phyloP scores from a whole-genome alignment of 2,113 vertebrate genomes.

The Malurus elegans region DNA sequence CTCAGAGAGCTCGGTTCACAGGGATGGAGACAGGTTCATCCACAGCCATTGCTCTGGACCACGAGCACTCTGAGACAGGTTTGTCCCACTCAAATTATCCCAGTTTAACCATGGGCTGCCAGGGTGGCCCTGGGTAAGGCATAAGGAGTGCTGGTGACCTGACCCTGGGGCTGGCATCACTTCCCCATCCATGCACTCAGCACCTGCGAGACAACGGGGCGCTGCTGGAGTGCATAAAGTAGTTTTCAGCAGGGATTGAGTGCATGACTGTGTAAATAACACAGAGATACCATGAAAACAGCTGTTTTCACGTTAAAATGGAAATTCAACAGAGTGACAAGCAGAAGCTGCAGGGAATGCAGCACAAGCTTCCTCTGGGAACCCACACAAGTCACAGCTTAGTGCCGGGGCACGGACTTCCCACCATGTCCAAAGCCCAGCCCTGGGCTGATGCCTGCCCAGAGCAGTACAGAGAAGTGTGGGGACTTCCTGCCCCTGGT shows the following conservation, averaged over 20 bases:
- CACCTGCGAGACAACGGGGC: background rate
- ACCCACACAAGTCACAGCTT: background rate
- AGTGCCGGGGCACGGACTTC: background rate
- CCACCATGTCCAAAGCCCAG: background rate
- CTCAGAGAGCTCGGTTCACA: background rate
- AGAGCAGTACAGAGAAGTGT: rapidly evolving
- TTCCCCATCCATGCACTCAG: rapidly evolving
- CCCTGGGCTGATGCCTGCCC: background rate
- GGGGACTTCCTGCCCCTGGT: background rate
- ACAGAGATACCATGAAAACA: slow-evolving; percentile 62
- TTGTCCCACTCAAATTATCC: background rate
- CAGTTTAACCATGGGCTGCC: background rate
- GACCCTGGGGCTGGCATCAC: background rate
- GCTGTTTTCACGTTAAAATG: slow-evolving; percentile 59
- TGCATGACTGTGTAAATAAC: slow-evolving; percentile 59
- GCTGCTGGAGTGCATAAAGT: background rate
- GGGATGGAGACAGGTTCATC: background rate
- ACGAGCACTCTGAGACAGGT: background rate
- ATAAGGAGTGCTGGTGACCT: background rate
- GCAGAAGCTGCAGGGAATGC: background rate
- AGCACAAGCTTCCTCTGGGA: background rate
- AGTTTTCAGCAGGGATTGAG: slow-evolving; percentile 38
- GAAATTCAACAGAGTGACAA: slow-evolving; percentile 59
- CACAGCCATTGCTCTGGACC: background rate
- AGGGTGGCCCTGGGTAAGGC: background rate